Base-by-base conservation (phyloP, 2,113 vertebrate species). In the Brachypodius melanocephalos region DNA sequence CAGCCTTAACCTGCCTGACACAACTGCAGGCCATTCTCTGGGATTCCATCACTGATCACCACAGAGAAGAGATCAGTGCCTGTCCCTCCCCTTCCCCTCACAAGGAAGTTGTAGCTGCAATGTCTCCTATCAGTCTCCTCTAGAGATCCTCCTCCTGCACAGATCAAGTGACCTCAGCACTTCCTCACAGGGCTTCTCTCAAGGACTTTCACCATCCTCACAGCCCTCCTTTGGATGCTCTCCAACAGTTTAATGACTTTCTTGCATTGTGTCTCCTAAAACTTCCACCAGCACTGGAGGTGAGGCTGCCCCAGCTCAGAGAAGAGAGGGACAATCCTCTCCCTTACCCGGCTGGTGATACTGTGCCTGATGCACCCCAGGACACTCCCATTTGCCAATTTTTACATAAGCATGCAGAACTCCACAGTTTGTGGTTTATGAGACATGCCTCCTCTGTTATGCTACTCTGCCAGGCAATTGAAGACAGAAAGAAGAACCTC, bases 281-380 rank as follows among this genome's bases (percentile, higher is more conserved):
- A 9, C 17, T 34, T 20, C 7, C 15, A 24, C 15, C 31, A 31
- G 34, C 2, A 57, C 36, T 66, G 0, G 5, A 75, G 25, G 8
- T 17, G 43, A 42, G 31, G 82, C 31, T 0, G 0, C 36, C 20
- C 13, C 7, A 75, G 10, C 1, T 3, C 43, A 58, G 43, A 58
- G 8, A 10, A 31, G 43, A 49, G 34, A 0, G 0, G 12, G 31
- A 25, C 16, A 49, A 75, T 66, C 25, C 42, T 42, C 31, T 34
- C 16, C 4, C 2, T 25, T 66, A 4, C 20, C 31, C 1, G 1
- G 43, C 13, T 58, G 43, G 10, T 0, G 2, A 25, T 75, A 61
- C 16, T 66, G 34, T 58, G 20, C 13, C 34, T 31, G 43, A 36
- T 49, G 32, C 8, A 2, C 9, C 13, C 34, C 13, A 34, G 25